Base-by-base conservation (phyloP, 2,113 vertebrate species). In the Stictonetta naevosa region DNA sequence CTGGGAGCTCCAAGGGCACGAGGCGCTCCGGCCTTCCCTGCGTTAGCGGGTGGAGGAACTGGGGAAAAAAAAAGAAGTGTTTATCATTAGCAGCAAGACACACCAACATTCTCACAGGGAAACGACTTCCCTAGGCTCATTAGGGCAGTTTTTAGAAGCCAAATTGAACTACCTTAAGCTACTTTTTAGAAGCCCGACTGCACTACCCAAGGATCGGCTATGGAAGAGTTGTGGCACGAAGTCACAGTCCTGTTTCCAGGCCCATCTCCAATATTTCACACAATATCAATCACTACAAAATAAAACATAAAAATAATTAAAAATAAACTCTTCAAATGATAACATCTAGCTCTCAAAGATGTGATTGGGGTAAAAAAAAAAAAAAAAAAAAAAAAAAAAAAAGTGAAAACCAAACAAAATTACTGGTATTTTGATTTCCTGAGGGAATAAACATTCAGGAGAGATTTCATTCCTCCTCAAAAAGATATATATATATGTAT, bases 101-200 rank as follows among this genome's bases (percentile, higher is more conserved):
- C 13, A 44, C 13, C 21, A 62, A 13, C 10, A 26, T 16, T 20
- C 22, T 36, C 55, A 33, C 23, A 40, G 58, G 13, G 3, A 63
- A 29, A 28, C 15, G 0, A 48, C 22, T 42, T 60, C 11, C 21
- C 7, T 0, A 7, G 48, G 17, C 7, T 58, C 5, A 3, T 31
- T 16, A 60, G 84, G 44, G 26, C 42, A 15, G 17, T 76, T 76
- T 79, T 48, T 34, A 34, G 63, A 31, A 50, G 36, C 36, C 20
- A 13, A 11, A 55, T 36, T 55, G 48, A 23, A 59, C 62, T 55
- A 2, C 4, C 3, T 48, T 48, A 11, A 48, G 46, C 5, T 48
- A 21, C 46, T 83, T 76, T 79, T 48, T 34, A 34, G 59, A 23
- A 44, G 28, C 31, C 18, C 5, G 13, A 55, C 44, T 55, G 48